A percentile compares a stretch with the other conserved stretches of the same genome.
Conservation (phyloP, 2,113 vertebrate genomes). For the Rhea pennata region DNA sequence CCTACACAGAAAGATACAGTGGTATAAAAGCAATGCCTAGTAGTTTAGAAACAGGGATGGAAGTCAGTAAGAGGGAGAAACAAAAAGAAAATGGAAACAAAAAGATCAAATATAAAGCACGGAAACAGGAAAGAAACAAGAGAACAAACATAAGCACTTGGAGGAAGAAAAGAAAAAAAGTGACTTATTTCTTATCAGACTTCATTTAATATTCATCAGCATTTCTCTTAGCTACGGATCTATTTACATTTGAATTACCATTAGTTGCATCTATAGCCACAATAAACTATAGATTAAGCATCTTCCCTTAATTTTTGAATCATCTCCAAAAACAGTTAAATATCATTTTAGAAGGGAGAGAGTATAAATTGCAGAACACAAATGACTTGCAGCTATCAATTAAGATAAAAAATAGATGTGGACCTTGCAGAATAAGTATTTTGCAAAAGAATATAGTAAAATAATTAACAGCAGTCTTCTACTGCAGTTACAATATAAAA, state of each 20-base stretch:
- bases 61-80: neutral
- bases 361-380: neutral
- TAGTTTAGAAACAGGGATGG: neutral
- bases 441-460: neutral
- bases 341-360: neutral
- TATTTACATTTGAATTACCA: neutral
- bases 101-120: neutral
- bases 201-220: neutral
- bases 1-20: neutral
- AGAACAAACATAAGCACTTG: neutral
- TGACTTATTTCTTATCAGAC: neutral
- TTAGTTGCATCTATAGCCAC: neutral
- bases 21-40: neutral
- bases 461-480: neutral
- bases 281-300: neutral
- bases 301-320: neutral
- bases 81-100: neutral
- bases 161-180: neutral
- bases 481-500: neutral
- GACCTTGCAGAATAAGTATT: constrained; percentile 3
- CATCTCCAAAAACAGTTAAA: neutral
- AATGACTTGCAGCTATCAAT: neutral
- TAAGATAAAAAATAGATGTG: neutral
- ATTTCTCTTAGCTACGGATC: neutral
- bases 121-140: neutral